Conservation (phyloP, 2,888 invertebrate genomes). For the Maniola hyperantus region DNA sequence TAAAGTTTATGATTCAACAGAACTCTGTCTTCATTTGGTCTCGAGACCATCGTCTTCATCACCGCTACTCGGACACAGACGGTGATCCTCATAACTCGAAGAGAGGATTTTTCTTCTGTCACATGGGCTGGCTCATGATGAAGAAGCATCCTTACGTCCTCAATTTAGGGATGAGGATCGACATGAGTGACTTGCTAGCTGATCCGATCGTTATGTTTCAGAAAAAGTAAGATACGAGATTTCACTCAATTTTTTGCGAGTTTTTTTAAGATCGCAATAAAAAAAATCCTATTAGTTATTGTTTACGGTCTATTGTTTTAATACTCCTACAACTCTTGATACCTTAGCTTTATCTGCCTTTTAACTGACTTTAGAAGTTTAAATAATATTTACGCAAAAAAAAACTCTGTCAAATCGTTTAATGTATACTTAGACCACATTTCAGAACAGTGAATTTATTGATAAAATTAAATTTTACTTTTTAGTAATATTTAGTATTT, state of each 20-base stretch:
- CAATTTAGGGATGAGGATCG: conserved; percentile 85
- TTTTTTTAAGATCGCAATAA: too few species aligned
- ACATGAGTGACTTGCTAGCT: conserved; percentile 88
- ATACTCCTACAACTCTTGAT: too few species aligned
- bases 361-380: too few species aligned
- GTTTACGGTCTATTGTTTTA: too few species aligned
- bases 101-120: conserved; percentile 93
- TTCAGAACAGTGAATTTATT: too few species aligned
- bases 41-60: conserved; percentile 91
- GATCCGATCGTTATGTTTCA: conserved; percentile 90
- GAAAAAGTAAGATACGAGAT: conserved; percentile 82
- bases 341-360: too few species aligned
- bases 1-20: conserved; percentile 57
- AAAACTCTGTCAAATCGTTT: too few species aligned
- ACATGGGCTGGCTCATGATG: conserved; percentile 92
- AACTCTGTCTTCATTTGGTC: conserved; percentile 90
- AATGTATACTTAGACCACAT: too few species aligned
- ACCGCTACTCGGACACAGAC: conserved; percentile 87
- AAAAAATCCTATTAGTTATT: too few species aligned
- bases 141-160: conserved; percentile 90
- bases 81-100: conserved; percentile 91
- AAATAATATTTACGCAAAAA: too few species aligned
- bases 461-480: too few species aligned
- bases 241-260: background rate
- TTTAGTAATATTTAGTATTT: too few species aligned